Conservation (phyloP, 2,888 invertebrate species). For the Hirtodrosophila histrioides region DNA sequence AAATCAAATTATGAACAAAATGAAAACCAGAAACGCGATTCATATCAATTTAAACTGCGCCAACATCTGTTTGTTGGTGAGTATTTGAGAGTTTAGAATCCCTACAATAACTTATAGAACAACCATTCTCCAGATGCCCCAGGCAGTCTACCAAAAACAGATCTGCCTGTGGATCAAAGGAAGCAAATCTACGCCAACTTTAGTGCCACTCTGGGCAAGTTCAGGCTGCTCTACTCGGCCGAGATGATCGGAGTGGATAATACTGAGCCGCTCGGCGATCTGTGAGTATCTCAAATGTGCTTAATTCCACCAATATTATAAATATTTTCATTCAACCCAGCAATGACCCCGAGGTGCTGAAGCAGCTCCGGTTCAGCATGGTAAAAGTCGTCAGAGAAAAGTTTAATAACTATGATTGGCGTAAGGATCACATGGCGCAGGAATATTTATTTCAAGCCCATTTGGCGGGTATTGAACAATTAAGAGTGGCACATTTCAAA, state of each 20-base stretch:
- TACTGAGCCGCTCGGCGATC: slow-evolving; percentile 10
- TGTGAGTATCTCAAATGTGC: slow-evolving; percentile 7
- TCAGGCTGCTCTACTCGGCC: slow-evolving; percentile 23
- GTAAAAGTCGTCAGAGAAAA: background rate
- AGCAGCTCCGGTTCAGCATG: slow-evolving; percentile 13
- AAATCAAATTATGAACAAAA: background rate
- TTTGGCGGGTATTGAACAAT: background rate
- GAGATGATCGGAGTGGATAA: slow-evolving; percentile 27
- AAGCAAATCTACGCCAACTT: slow-evolving; percentile 23
- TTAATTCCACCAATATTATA: too few relatives aligned
- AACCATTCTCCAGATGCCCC: slow-evolving; percentile 7
- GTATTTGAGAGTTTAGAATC: background rate
- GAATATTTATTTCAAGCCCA: slow-evolving; percentile 7
- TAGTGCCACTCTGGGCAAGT: slow-evolving; percentile 10
- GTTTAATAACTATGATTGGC: background rate
- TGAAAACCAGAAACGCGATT: background rate
- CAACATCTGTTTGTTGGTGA: slow-evolving; percentile 22
- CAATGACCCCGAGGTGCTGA: slow-evolving; percentile 6
- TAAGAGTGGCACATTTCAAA: slow-evolving; percentile 10
- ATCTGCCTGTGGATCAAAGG: slow-evolving; percentile 7
- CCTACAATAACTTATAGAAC: too few relatives aligned
- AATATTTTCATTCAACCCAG: background rate
- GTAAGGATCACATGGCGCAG: background rate
- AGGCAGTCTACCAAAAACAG: background rate
- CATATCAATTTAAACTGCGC: slow-evolving; percentile 12